A percentile compares a stretch with the other conserved stretches of the same genome.
phyloP scores from a whole-genome alignment of 1,140 invertebrate genomes.

The Onthophagus taurus region DNA sequence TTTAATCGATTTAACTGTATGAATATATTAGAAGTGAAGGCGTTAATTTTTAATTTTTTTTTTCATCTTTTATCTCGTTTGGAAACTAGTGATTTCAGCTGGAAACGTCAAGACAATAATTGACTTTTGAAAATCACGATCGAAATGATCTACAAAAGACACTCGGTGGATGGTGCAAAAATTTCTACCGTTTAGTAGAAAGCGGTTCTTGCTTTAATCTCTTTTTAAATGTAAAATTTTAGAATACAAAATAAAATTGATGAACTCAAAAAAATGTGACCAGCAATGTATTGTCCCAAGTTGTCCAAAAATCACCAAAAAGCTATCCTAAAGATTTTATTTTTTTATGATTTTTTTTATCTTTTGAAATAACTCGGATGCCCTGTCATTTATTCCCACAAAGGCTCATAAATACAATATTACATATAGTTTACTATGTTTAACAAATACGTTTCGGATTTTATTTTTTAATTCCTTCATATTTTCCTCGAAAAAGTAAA shows the following conservation, averaged over 20 bases:
- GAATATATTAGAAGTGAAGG: conserved; percentile 14
- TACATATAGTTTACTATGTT: conserved; percentile 28
- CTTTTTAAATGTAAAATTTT: not conserved
- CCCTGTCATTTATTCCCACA: conserved; percentile 32
- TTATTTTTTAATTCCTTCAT: too few relatives aligned
- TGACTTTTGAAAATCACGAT: conserved; percentile 1
- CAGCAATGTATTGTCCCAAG: conserved; percentile 21
- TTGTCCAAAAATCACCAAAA: conserved; percentile 29
- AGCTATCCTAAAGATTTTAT: conserved; percentile 18
- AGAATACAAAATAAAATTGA: not conserved
- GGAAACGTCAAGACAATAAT: conserved; percentile 27
- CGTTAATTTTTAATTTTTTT: too few relatives aligned
- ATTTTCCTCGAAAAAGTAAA: too few relatives aligned
- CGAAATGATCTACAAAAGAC: not conserved
- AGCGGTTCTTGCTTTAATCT: not conserved
- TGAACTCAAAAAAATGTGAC: not conserved
- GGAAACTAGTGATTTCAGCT: conserved; percentile 26
- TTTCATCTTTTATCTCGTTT: too few relatives aligned
- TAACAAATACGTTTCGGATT: conserved; percentile 17
- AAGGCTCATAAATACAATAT: conserved; percentile 31
- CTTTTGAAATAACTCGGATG: conserved; percentile 22
- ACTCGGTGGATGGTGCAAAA: not conserved
- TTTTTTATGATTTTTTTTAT: conserved; percentile 9
- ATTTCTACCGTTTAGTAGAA: not conserved
- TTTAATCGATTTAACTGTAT: conserved; percentile 13